Base-by-base conservation (phyloP, 2,113 vertebrate species). In the Coryphaenoides rupestris region DNA sequence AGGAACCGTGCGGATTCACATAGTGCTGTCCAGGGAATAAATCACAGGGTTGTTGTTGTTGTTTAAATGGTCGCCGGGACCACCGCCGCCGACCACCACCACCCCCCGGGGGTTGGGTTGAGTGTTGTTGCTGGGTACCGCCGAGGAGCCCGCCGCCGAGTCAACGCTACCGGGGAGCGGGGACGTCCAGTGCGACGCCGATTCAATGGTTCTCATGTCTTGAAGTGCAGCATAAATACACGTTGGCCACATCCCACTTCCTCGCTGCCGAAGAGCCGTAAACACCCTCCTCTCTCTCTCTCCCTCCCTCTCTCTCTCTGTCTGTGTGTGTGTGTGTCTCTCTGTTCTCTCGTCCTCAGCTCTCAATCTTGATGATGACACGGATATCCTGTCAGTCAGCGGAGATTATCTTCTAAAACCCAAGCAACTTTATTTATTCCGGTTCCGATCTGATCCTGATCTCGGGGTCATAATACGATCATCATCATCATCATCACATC, bases 191-290 rank as follows among this genome's bases (percentile, higher is more conserved):
- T 46, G 63, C 50, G 57, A 64, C 40, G 56, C 62, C 28, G 65
- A 74, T 68, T 72, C 75, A 82, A 46, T 77, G 78, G 22, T 76
- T 73, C 70, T 87, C 81, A 88, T 80, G 71, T 86, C 73, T 72
- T 66, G 72, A 69, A 69, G 74, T 60, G 82, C 70, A 76, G 75
- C 80, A 83, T 76, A 81, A 87, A 88, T 85, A 80, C 78, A 83
- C 60, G 60, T 69, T 72, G 72, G 80, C 78, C 88, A 89, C 88
- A 89, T 90, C 87, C 87, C 88, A 82, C 87, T 75, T 81, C 83
- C 77, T 65, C 33, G 45, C 61, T 65, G 10, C 21, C n/a, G 16
- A 60, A 40, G 16, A 70, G 53, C 75, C 67, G 73, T 80, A 78
- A 76, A 73, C 54, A 78, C 60, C 59, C 33, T 12, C 58, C 26